phyloP scores from a whole-genome alignment of 2,797 vertebrate species.

The Pelobates cultripes region DNA sequence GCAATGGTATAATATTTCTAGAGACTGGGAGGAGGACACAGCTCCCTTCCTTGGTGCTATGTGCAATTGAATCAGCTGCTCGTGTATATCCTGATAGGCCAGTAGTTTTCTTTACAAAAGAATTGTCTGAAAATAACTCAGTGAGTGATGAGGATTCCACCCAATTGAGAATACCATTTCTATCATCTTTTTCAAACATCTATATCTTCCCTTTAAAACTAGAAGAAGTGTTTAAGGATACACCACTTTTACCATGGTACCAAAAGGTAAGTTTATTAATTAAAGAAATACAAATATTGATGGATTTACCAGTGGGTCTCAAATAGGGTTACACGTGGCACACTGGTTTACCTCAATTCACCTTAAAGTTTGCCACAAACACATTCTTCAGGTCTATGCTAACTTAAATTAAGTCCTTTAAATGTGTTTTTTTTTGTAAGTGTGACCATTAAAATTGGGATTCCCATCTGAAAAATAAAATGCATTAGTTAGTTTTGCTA shows the following conservation, averaged over 20 bases:
- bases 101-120: constrained; percentile 35
- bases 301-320: too few relatives aligned
- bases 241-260: constrained; percentile 27
- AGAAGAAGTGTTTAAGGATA: constrained; percentile 19
- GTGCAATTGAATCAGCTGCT: constrained; percentile 41
- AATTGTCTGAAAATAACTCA: not conserved
- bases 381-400: too few relatives aligned
- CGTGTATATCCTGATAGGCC: constrained; percentile 6
- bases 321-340: too few relatives aligned
- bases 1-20: constrained; percentile 33
- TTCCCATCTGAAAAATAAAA: too few relatives aligned
- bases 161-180: not conserved
- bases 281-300: too few relatives aligned
- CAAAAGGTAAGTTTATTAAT: constrained; percentile 13
- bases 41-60: constrained; percentile 7
- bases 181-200: constrained; percentile 32
- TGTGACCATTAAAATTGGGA: too few relatives aligned
- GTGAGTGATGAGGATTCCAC: not conserved
- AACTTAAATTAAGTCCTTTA: too few relatives aligned
- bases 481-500: too few relatives aligned
- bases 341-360: too few relatives aligned
- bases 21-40: constrained; percentile 17
- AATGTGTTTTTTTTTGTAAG: too few relatives aligned
- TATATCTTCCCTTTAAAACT: constrained; percentile 26
- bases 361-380: too few relatives aligned